Evolutionary conservation across 2,113 vertebrate genomes (phyloP).

Genomic region (Suncus etruscus): DNA sequence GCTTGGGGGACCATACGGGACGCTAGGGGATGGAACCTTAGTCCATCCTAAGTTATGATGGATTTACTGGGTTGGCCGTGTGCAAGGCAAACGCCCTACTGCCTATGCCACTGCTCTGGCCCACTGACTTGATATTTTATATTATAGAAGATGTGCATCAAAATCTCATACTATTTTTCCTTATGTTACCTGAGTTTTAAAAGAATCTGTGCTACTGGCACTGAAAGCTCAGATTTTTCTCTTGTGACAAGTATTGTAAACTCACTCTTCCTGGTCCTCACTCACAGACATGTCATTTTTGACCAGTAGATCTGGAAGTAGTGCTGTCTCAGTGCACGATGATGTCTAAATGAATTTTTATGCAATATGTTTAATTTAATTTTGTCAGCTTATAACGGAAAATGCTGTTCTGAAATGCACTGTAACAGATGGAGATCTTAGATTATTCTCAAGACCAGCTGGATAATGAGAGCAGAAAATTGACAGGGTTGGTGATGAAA

Average conservation of each 20-base stretch:
- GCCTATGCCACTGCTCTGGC: no score
- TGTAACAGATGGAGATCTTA: not conserved
- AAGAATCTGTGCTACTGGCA: slow-evolving; percentile 28
- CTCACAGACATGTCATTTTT: not conserved
- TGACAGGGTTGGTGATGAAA: not conserved
- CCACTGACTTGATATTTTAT: no score
- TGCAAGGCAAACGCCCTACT: no score
- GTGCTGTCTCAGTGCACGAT: not conserved
- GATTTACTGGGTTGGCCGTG: no score
- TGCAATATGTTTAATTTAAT: not conserved
- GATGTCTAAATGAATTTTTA: slow-evolving; percentile 1
- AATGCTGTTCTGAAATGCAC: slow-evolving; percentile 9
- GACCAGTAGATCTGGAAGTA: slow-evolving; percentile 1
- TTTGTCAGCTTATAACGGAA: not conserved
- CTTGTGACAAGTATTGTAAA: not conserved
- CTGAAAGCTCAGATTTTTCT: not conserved
- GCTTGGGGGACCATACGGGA: no score
- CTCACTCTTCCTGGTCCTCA: not conserved
- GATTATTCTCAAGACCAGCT: not conserved
- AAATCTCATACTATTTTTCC: slow-evolving; percentile 31
- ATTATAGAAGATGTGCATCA: not conserved
- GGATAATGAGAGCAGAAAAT: slow-evolving; percentile 8
- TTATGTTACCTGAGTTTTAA: slow-evolving; percentile 50
- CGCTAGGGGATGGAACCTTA: no score
- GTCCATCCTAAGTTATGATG: no score